Base-by-base conservation (phyloP, 2,797 vertebrate species). In the Chromis chromis region DNA sequence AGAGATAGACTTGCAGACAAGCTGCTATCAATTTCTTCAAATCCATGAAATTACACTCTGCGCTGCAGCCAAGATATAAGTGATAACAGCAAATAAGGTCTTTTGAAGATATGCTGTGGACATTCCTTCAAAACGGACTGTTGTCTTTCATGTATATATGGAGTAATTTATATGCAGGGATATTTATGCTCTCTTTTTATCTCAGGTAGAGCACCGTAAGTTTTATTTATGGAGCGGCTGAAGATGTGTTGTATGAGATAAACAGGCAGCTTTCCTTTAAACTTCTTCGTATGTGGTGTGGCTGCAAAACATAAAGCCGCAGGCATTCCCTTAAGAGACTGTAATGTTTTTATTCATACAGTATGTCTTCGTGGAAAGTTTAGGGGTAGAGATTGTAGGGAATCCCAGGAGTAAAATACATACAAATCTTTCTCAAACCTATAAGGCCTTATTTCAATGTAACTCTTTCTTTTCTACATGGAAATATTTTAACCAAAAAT, bases 21-120 rank as follows among this genome's bases (percentile, higher is more conserved):
- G 96, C 96, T 97, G 96, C 95, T 96, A 95, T 97, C 96, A 96
- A 96, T 97, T 97, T 91, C 90, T 88, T 89, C 93, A 91, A 93
- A 95, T 94, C 94, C 85, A 83, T 89, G 91, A 94, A 96, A 95
- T 96, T 93, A 89, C 85, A 85, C 89, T 92, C 91, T 87, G 86
- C 82, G 91, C 94, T 92, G 89, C 91, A 83, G 96, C 95, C 95
- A 96, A 96, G 94, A 95, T 95, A 95, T 96, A 96, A 96, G 95
- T 93, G 95, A 96, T 96, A 96, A 94, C 95, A 96, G 94, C 91
- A 88, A 76, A 94, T 92, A 78, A 88, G 90, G 83, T 74, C 85
- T 94, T 96, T 97, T 96, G 94, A 98, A 97, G 94, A 92, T 87
- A 74, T 62, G 89, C 93, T 90, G 95, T 90, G 91, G 92, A 94